Base-by-base conservation (phyloP, 2,113 vertebrate species). In the Podarcis raffonei region DNA sequence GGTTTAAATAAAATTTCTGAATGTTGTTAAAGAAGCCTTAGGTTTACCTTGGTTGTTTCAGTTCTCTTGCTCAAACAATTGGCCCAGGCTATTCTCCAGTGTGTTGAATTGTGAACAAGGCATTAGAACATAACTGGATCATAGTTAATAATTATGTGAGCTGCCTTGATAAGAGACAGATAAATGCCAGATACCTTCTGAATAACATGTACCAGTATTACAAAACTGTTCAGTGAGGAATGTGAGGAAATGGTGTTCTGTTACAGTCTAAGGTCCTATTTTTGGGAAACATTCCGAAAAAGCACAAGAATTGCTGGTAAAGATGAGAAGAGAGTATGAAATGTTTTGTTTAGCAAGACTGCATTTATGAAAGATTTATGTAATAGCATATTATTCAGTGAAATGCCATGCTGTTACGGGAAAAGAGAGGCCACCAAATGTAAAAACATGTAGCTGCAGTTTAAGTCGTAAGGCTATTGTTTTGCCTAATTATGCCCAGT, bases 341-440 rank as follows among this genome's bases (percentile, higher is more conserved):
- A 42, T 75, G 30, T 82, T 75, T 82, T 42, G 4, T 82, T 59
- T 66, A 42, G 23, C 20, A 76, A 35, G 65, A 3, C 37, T 57
- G 3, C 48, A 84, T 74, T 84, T 83, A 57, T 72, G 18, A 75
- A 53, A 77, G 1, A 83, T 27, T 83, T 35, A 53, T 8, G 65
- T 83, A 48, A 42, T 32, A 69, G n/a, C 69, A 87, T 71, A 25
- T 77, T 53, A 30, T 83, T 57, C 23, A 69, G 75, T 83, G n/a
- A 90, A 77, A 37, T 2, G 71, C 48, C 25, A 62, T 69, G 22
- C 62, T 0, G 37, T 84, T 81, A 71, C 72, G 3, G 0, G 57
- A 69, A 88, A 27, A 2, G 81, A 66, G 90, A 39, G 62, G 57
- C 82, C 57, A 81, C 35, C 72, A 77, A 90, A 89, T 66, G 2